A percentile compares a stretch with the other conserved stretches of the same genome.
Conservation (phyloP, 1,140 invertebrate species). For the Aphelinus certus region DNA sequence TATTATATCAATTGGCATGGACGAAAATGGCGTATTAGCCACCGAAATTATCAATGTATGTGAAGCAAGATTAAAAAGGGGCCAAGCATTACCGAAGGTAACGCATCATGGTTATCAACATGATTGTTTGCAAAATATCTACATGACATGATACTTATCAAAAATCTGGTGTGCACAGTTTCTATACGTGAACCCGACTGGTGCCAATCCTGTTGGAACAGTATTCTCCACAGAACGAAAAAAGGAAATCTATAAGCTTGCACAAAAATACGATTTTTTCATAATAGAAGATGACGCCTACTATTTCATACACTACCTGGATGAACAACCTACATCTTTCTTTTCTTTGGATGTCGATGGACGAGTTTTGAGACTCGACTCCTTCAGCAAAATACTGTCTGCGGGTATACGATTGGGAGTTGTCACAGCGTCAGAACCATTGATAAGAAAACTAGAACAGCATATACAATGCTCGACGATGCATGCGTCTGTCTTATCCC, state of each 20-base stretch:
- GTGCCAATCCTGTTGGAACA: conserved; percentile 71
- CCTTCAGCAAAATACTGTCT: conserved; percentile 73
- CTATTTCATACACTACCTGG: conserved; percentile 70
- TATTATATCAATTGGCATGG: conserved; percentile 55
- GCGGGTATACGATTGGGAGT: conserved; percentile 68
- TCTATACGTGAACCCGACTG: conserved; percentile 72
- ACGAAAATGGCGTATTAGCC: conserved; percentile 58
- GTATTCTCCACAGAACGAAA: conserved; percentile 65
- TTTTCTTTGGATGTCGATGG: conserved; percentile 72
- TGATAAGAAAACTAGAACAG: conserved; percentile 59
- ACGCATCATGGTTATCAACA: no score
- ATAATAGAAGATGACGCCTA: conserved; percentile 76
- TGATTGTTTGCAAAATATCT: background rate
- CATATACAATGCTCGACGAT: conserved; percentile 68
- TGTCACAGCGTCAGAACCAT: conserved; percentile 64
- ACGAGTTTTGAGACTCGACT: conserved; percentile 72
- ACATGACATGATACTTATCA: background rate
- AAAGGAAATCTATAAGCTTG: conserved; percentile 68
- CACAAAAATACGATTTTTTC: conserved; percentile 70
- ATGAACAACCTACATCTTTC: conserved; percentile 66
- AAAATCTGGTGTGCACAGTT: conserved; percentile 53
- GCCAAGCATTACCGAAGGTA: conserved; percentile 57
- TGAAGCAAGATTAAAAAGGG: conserved; percentile 43
- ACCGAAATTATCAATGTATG: conserved; percentile 51
- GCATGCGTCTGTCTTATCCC: conserved; percentile 70